phyloP scores from a whole-genome alignment of 2,113 vertebrate species.

The Zootoca vivipara region DNA sequence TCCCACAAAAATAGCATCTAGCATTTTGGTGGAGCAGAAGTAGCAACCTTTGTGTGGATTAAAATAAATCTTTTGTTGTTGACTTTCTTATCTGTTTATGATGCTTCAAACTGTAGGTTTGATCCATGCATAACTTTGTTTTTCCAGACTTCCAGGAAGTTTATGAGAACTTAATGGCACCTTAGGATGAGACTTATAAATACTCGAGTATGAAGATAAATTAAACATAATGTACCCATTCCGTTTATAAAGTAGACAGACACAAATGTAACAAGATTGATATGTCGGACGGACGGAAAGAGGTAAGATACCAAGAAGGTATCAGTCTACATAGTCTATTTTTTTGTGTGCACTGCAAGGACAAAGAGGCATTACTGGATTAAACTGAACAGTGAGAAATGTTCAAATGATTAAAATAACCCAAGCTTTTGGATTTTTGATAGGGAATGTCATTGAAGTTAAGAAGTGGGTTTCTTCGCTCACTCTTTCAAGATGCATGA shows the following conservation, averaged over 20 bases:
- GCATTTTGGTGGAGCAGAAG: neutral
- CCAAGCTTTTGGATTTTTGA: neutral
- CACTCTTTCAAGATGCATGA: neutral
- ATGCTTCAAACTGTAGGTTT: neutral
- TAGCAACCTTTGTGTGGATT: neutral
- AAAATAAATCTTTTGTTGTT: conserved; percentile 14
- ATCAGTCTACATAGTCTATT: neutral
- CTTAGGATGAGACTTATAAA: conserved; percentile 1
- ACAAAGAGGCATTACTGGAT: neutral
- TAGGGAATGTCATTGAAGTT: neutral
- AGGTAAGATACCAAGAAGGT: neutral
- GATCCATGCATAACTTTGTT: neutral
- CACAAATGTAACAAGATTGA: neutral
- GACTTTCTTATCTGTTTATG: neutral
- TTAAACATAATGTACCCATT: neutral
- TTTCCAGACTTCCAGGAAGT: neutral
- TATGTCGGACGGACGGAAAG: neutral
- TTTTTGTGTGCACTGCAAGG: neutral
- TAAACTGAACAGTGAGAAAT: neutral
- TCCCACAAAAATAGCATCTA: conserved; percentile 30
- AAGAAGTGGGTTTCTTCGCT: neutral
- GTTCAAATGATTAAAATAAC: neutral
- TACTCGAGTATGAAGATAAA: neutral
- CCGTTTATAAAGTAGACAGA: neutral
- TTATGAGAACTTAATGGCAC: neutral